Base-by-base conservation (phyloP, 2,888 invertebrate species). In the Margaritifera margaritifera region DNA sequence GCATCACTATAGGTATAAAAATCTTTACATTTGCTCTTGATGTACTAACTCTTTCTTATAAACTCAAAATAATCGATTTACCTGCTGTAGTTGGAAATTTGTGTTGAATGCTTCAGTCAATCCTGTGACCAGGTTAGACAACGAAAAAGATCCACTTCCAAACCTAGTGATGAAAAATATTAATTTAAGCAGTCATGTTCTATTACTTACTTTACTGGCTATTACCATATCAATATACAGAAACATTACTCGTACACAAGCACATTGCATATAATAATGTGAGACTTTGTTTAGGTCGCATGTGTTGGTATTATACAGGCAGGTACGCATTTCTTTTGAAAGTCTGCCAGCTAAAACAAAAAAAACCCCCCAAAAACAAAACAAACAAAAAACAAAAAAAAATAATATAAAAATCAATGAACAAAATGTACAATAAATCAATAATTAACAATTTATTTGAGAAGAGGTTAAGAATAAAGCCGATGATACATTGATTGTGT, bases 101-200 rank as follows among this genome's bases (percentile, higher is more conserved):
- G 94, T 94, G 81, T 94, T 95, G 84, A 96, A 92, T 57, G 93
- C 92, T 77, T 92, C 92, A 0, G 95, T 94, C 0, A 94, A 93
- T 25, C 94, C 93, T 82, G 93, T 93, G 1, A 96, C 91, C 63
- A 96, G 93, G 31, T 92, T 92, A 80, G 94, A 94, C 60, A 95
- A 91, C 50, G 92, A 92, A 72, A 94, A 93, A 56, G 94, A 92
- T 6, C 86, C 83, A 5, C 76, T 70, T 0, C 87, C 87, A 68
- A 83, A 87, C 57, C 88, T 89, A 78, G 0, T 81, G 82, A 42
- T 58, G 56, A 61, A 62, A 64, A 66, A 62, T 20, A 25, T 19
- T 24, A 11, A 50, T 50, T 18, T 52, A 62, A 42, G 58, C 31
- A 6, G 31, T 15, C 11, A 57, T 22, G 53, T n/a, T 0, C 42